phyloP scores from a whole-genome alignment of 2,113 vertebrate genomes.

The Opisthocomus hoazin region DNA sequence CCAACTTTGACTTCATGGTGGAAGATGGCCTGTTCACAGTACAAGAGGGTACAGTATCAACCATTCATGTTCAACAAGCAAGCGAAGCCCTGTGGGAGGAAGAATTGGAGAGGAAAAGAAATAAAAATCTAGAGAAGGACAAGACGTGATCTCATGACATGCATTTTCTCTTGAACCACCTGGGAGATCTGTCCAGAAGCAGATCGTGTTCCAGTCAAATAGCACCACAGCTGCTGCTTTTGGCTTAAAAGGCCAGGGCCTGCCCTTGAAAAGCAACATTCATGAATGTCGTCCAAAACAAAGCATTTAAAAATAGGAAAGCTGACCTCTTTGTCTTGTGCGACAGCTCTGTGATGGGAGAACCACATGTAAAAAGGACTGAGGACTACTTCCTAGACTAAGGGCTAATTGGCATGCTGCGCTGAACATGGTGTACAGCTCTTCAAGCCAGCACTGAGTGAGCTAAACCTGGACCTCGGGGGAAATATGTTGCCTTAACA shows the following conservation, averaged over 20 bases:
- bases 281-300: conserved; percentile 4
- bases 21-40: neutral
- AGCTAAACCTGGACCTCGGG: neutral
- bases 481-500: neutral
- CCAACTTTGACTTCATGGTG: neutral
- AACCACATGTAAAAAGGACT: neutral
- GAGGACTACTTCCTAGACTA: neutral
- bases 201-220: conserved; percentile 19
- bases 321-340: neutral
- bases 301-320: neutral
- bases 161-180: neutral
- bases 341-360: neutral
- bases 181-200: conserved; percentile 30
- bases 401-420: neutral
- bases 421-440: neutral
- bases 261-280: neutral
- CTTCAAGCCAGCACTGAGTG: neutral
- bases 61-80: neutral
- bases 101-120: neutral
- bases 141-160: neutral
- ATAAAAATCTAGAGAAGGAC: neutral
- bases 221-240: conserved; percentile 19
- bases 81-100: neutral
- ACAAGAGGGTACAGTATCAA: neutral
- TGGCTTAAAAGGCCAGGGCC: neutral